Conservation (phyloP, 2,888 invertebrate genomes). For the Metallyticus violacea region DNA sequence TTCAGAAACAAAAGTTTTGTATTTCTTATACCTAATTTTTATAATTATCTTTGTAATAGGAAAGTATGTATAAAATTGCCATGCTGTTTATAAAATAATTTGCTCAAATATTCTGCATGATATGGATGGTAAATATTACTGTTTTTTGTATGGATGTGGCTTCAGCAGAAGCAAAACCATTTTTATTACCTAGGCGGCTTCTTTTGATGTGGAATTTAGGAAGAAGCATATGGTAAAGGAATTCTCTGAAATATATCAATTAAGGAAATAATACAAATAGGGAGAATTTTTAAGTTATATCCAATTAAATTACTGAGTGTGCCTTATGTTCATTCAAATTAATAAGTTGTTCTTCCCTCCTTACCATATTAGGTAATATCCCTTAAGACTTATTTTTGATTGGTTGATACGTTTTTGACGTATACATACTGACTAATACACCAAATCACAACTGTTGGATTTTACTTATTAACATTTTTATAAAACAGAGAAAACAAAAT, state of each 20-base stretch:
- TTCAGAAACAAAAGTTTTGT: no score
- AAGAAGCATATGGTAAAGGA: no score
- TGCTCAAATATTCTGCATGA: no score
- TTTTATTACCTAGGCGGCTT: no score
- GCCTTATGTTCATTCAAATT: neutral
- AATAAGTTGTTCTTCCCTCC: constrained; percentile 24
- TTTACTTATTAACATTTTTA: neutral
- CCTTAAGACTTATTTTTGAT: constrained; percentile 47
- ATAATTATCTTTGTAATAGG: no score
- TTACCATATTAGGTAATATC: constrained; percentile 52
- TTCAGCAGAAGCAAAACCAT: no score
- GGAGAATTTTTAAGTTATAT: neutral
- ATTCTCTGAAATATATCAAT: neutral
- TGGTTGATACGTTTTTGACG: constrained; percentile 38
- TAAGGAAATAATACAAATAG: neutral
- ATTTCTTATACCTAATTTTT: no score
- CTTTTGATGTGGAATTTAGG: no score
- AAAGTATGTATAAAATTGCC: no score
- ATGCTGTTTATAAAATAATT: no score
- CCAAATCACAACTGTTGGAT: neutral
- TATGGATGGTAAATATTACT: no score
- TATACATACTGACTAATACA: neutral
- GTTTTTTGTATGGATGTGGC: no score
- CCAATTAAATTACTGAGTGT: neutral
- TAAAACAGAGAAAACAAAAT: neutral